phyloP scores from a whole-genome alignment of 2,888 invertebrate species.

The Arrhopalites spinosus region DNA sequence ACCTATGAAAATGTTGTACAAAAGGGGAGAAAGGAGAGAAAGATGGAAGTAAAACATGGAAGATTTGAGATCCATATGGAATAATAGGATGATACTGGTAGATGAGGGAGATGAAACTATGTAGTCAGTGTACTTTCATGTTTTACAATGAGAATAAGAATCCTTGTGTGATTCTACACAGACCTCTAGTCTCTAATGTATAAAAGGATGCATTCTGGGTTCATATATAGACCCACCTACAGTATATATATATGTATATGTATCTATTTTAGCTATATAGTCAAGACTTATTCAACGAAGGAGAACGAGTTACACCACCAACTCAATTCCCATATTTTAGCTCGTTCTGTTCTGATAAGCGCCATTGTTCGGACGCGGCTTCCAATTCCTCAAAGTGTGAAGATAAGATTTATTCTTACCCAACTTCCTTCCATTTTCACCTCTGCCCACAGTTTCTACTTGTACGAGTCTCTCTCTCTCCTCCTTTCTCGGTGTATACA shows the following conservation, averaged over 20 bases:
- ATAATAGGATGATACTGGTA: neutral
- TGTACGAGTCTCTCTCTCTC: neutral
- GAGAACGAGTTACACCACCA: constrained; percentile 33
- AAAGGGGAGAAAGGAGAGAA: neutral
- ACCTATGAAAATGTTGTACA: neutral
- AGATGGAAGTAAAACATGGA: neutral
- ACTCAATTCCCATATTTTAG: constrained; percentile 42
- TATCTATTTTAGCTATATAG: neutral
- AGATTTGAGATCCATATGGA: constrained; percentile 2
- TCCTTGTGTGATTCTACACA: neutral
- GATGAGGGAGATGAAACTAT: constrained; percentile 17
- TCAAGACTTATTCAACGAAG: constrained; percentile 30
- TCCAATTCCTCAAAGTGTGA: constrained; percentile 35
- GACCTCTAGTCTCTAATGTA: neutral
- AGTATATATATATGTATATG: no score
- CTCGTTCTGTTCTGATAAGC: constrained; percentile 41
- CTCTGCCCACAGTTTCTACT: constrained; percentile 20
- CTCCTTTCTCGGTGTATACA: neutral
- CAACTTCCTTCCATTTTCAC: constrained; percentile 35
- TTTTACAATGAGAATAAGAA: constrained; percentile 16
- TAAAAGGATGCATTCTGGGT: neutral
- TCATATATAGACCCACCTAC: neutral
- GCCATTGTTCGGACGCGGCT: constrained; percentile 33
- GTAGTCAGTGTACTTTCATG: neutral
- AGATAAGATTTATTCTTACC: constrained; percentile 33